phyloP scores from a whole-genome alignment of 2,113 vertebrate species.

The Pterocles gutturalis region DNA sequence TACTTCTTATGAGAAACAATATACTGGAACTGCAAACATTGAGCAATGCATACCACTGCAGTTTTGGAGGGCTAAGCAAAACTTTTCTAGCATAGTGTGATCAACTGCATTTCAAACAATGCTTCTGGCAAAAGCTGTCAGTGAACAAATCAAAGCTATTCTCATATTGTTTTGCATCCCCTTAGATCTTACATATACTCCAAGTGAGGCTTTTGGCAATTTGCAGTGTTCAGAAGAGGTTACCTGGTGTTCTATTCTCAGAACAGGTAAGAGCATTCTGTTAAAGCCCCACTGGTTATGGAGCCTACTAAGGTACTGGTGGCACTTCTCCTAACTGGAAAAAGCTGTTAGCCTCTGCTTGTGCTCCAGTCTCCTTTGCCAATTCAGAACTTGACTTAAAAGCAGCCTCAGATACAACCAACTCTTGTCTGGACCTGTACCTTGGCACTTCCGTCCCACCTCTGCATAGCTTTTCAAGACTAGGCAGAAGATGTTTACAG shows the following conservation, averaged over 20 bases:
- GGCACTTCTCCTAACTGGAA: neutral
- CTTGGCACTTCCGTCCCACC: accelerated
- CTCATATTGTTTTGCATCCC: neutral
- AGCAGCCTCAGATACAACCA: neutral
- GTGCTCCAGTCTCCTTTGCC: neutral
- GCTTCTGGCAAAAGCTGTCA: neutral
- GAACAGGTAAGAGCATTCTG: accelerated
- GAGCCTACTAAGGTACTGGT: accelerated
- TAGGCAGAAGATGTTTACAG: neutral
- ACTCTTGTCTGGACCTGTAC: neutral
- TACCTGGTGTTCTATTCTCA: neutral
- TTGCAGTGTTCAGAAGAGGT: accelerated
- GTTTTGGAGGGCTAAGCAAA: neutral
- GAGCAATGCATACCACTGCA: neutral
- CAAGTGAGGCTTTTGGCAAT: neutral
- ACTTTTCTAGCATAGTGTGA: accelerated
- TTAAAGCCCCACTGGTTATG: accelerated
- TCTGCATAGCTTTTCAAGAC: neutral
- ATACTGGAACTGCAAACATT: neutral
- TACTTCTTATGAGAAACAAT: neutral
- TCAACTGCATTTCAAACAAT: neutral
- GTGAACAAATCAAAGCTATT: neutral
- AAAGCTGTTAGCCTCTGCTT: accelerated
- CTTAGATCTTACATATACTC: neutral
- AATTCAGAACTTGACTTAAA: accelerated